A percentile compares a stretch with the other conserved stretches of the same genome.
Conservation (phyloP, 2,797 vertebrate species). For the Myotis myotis region DNA sequence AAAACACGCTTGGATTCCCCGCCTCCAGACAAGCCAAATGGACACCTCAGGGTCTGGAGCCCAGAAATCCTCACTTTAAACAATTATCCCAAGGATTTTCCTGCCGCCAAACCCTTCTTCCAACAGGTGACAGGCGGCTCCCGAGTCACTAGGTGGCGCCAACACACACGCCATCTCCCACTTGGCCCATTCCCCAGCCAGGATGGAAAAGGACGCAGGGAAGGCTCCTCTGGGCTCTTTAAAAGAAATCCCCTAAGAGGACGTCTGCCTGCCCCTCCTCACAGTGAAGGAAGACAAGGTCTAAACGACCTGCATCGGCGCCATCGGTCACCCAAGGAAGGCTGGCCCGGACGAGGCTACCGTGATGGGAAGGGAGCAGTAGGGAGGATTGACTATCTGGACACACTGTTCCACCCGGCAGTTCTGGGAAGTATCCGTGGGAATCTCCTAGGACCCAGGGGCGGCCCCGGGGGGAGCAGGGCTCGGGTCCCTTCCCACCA, state of each 20-base stretch:
- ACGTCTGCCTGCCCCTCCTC: not conserved
- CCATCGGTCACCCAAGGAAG: not conserved
- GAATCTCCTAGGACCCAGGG: not conserved
- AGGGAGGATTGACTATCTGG: not conserved
- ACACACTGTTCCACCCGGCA: fast-evolving
- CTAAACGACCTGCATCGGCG: not conserved
- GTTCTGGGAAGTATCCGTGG: not conserved
- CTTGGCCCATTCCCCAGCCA: fast-evolving
- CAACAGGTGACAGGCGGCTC: not conserved
- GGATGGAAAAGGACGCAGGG: fast-evolving
- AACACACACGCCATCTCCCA: not conserved
- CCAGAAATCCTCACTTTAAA: not conserved
- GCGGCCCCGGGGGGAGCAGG: not conserved
- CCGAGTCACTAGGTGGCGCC: conserved; percentile 47
- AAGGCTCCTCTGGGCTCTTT: not conserved
- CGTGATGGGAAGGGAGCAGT: not conserved
- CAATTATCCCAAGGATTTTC: not conserved
- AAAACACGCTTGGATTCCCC: not conserved
- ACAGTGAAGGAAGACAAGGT: not conserved
- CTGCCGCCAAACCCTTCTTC: not conserved
- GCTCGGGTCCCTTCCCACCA: too few species aligned
- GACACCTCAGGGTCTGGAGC: not conserved
- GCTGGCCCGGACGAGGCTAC: not conserved
- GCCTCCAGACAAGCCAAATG: not conserved
- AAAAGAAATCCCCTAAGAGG: not conserved